Conservation (phyloP, 2,113 vertebrate species). For the Lontra canadensis region DNA sequence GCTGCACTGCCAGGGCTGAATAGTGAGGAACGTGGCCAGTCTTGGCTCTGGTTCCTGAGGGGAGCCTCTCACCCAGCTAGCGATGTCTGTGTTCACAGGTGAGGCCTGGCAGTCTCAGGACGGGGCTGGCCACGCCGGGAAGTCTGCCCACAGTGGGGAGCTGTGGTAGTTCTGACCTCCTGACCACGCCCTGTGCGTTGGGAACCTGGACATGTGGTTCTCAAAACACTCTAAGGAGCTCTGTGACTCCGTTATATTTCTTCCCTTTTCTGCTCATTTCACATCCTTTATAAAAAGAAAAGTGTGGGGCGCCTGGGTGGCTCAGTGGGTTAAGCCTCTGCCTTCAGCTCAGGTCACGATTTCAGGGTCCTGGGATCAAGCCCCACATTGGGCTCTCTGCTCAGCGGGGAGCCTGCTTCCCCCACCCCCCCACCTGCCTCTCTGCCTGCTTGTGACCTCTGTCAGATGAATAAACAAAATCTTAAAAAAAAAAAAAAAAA, state of each 20-base stretch:
- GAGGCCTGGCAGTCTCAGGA: not conserved
- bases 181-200: not conserved
- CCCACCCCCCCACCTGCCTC: rapidly evolving
- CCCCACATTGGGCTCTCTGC: too few species aligned
- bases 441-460: too few species aligned
- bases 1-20: not conserved
- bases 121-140: not conserved
- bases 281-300: not conserved
- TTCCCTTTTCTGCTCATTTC: not conserved
- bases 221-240: not conserved
- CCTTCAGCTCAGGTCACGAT: too few species aligned
- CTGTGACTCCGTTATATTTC: not conserved
- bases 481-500: too few species aligned
- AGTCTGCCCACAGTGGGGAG: not conserved
- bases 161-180: not conserved
- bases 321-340: too few species aligned
- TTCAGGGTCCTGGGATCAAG: too few species aligned
- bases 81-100: not conserved
- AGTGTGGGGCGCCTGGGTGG: too few species aligned
- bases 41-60: not conserved
- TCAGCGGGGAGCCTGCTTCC: too few species aligned
- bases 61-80: not conserved
- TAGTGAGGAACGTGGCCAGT: not conserved
- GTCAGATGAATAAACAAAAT: too few species aligned
- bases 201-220: not conserved